phyloP scores from a whole-genome alignment of 2,797 vertebrate genomes.

The Podarcis lilfordi region DNA sequence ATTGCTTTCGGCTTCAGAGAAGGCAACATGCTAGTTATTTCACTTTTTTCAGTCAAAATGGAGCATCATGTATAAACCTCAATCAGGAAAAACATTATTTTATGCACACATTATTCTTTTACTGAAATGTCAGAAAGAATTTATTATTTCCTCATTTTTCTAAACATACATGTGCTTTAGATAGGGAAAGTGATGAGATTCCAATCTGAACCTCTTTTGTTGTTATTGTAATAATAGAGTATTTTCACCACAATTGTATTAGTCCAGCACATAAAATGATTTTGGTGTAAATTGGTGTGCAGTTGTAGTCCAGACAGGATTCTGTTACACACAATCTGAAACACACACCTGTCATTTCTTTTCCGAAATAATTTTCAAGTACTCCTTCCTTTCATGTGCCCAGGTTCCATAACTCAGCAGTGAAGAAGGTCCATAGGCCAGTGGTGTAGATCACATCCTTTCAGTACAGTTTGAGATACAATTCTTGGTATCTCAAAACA shows the following conservation, averaged over 20 bases:
- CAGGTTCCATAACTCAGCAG: neutral
- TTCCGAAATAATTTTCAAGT: neutral
- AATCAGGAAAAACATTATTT: conserved; percentile 72
- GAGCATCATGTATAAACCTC: conserved; percentile 80
- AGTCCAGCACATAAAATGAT: conserved; percentile 25
- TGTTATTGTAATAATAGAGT: conserved; percentile 21
- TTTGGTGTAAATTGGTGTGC: conserved; percentile 8
- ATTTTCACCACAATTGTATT: conserved; percentile 34
- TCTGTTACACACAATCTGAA: neutral
- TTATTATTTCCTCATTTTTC: conserved; percentile 65
- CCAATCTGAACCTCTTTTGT: conserved; percentile 55
- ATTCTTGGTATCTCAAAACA: neutral
- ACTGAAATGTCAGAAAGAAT: conserved; percentile 67
- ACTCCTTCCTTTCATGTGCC: neutral
- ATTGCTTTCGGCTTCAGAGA: conserved; percentile 96
- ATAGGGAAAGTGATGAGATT: conserved; percentile 51
- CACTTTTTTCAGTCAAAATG: conserved; percentile 83
- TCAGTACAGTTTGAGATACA: neutral
- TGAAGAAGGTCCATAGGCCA: neutral
- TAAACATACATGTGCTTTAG: conserved; percentile 55
- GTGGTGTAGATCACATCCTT: neutral
- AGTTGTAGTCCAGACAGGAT: neutral
- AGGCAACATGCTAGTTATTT: conserved; percentile 84
- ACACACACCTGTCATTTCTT: neutral
- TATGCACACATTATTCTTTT: conserved; percentile 74